These are phyloP conservation scores for Xanthostigma xanthostigma DNA, from an alignment of 2,888 invertebrate genomes.

Conservation along the genomic window DNA sequence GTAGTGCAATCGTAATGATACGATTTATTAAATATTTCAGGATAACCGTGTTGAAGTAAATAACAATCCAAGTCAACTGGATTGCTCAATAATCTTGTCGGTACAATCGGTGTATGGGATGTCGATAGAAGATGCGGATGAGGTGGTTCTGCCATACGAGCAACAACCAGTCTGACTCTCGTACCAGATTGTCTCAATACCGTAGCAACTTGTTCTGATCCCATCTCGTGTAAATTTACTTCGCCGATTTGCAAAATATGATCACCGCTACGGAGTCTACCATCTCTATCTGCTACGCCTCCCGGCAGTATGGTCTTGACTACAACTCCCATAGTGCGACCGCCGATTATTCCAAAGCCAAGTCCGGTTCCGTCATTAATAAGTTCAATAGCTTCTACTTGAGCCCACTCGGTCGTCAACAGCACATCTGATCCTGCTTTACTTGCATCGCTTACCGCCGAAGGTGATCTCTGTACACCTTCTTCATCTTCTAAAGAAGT, in stretches of 20 bases:
- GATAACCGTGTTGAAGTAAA: conserved; percentile 67
- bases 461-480: conserved; percentile 37
- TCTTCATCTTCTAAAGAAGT: conserved; percentile 27
- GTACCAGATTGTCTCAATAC: conserved; percentile 91
- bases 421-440: conserved; percentile 54
- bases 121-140: conserved; percentile 50
- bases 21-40: conserved; percentile 47
- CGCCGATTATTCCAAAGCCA: conserved; percentile 97
- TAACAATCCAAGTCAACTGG: conserved; percentile 76
- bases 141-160: conserved; percentile 72
- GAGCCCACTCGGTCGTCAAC: conserved; percentile 83
- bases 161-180: conserved; percentile 87
- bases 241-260: conserved; percentile 77
- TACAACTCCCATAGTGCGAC: conserved; percentile 95
- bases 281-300: conserved; percentile 94
- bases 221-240: conserved; percentile 84
- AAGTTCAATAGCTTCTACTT: conserved; percentile 93
- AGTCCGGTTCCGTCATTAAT: conserved; percentile 96
- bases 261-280: conserved; percentile 92
- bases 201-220: conserved; percentile 92
- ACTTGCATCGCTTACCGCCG: conserved; percentile 50
- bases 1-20: conserved; percentile 27
- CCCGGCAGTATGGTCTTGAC: conserved; percentile 97
- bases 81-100: conserved; percentile 65
- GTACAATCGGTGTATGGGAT: conserved; percentile 46